phyloP scores from a whole-genome alignment of 1,140 invertebrate species.

The Aphis craccivora region DNA sequence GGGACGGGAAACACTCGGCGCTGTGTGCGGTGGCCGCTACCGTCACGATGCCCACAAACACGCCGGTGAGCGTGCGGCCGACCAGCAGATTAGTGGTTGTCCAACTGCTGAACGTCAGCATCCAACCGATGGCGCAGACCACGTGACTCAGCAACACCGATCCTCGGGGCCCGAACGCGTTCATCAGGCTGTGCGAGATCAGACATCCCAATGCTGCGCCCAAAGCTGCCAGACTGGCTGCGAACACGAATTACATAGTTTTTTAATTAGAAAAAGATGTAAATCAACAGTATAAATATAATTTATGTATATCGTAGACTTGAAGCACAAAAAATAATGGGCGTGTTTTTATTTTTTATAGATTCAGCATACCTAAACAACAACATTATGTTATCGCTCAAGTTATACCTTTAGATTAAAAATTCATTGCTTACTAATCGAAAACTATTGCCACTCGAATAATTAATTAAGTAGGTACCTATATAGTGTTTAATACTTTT shows the following conservation, averaged over 20 bases:
- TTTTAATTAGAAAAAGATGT: not conserved
- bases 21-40: slow-evolving; percentile 63
- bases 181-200: slow-evolving; percentile 69
- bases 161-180: slow-evolving; percentile 71
- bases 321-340: no score
- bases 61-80: slow-evolving; percentile 67
- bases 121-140: slow-evolving; percentile 69
- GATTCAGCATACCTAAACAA: no score
- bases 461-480: not conserved
- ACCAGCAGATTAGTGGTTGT: slow-evolving; percentile 64
- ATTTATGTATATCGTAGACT: no score
- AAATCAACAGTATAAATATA: not conserved
- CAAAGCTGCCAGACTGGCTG: slow-evolving; percentile 69
- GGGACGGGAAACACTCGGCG: slow-evolving; percentile 64
- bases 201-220: slow-evolving; percentile 67
- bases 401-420: not conserved
- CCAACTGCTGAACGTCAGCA: slow-evolving; percentile 63
- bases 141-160: slow-evolving; percentile 67
- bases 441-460: not conserved
- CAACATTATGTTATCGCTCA: no score
- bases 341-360: no score
- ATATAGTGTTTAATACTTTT: no score
- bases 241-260: not conserved
- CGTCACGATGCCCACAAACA: slow-evolving; percentile 61
- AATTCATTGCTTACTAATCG: not conserved